phyloP scores from a whole-genome alignment of 2,113 vertebrate genomes.

The Suricata suricatta region DNA sequence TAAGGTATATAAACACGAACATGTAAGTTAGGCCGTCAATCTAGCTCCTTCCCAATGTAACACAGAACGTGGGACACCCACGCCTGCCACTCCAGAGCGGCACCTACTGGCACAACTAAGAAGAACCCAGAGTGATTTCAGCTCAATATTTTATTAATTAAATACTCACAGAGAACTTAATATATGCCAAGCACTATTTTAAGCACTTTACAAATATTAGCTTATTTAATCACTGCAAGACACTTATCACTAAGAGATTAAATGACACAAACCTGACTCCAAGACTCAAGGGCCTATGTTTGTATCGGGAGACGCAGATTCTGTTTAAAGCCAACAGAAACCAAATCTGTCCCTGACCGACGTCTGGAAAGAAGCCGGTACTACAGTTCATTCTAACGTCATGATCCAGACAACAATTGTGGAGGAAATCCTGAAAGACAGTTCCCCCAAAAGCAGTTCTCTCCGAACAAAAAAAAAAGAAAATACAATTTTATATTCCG shows the following conservation, averaged over 20 bases:
- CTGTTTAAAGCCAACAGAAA: neutral
- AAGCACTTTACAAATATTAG: constrained; percentile 43
- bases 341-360: neutral
- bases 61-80: constrained; percentile 13
- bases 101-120: constrained; percentile 40
- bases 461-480: neutral
- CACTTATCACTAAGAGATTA: constrained; percentile 12
- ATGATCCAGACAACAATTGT: neutral
- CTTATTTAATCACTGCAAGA: constrained; percentile 29
- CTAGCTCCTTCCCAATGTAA: neutral
- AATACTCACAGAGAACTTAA: neutral
- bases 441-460: neutral
- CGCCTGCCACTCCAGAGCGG: constrained; percentile 55
- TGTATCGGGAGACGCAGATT: neutral
- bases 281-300: neutral
- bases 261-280: neutral
- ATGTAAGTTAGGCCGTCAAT: neutral
- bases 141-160: neutral
- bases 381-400: neutral
- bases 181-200: neutral
- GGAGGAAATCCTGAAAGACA: neutral
- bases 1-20: neutral
- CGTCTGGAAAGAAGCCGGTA: neutral
- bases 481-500: constrained; percentile 58
- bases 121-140: constrained; percentile 46